Percentiles rank a stretch among this genome's conserved stretches.
These are phyloP conservation scores for Helobdella robusta DNA, from an alignment of 2,888 invertebrate genomes.

Conservation along the genomic window DNA sequence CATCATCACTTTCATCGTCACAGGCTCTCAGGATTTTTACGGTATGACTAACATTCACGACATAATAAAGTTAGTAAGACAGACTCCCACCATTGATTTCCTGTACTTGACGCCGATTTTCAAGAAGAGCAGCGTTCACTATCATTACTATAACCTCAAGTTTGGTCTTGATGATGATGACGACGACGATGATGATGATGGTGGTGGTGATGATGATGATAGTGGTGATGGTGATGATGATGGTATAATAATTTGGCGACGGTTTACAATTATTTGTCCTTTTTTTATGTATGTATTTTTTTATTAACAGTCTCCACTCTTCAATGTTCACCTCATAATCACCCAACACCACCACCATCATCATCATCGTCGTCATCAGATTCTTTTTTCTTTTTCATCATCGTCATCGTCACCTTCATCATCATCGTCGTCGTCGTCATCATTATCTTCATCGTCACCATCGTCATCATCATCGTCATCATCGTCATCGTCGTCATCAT, in stretches of 20 bases:
- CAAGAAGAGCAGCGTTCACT: slow-evolving; percentile 47
- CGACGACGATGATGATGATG: not conserved
- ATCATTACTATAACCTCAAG: slow-evolving; percentile 51
- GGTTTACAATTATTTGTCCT: too few species aligned
- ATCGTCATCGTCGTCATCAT: slow-evolving; percentile 3
- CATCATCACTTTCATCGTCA: slow-evolving; percentile 1
- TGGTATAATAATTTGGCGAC: too few species aligned
- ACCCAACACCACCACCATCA: too few species aligned
- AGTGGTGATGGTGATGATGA: slow-evolving; percentile 3
- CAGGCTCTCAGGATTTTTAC: slow-evolving; percentile 34
- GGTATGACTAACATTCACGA: slow-evolving; percentile 42
- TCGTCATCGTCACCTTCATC: slow-evolving; percentile 1
- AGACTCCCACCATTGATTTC: slow-evolving; percentile 52
- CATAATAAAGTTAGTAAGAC: slow-evolving; percentile 40
- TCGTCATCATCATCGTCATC: slow-evolving; percentile 3
- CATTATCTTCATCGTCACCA: slow-evolving; percentile 1
- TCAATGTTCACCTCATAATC: too few species aligned
- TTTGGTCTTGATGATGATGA: slow-evolving; percentile 34
- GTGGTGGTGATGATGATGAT: slow-evolving; percentile 3
- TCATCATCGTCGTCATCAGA: too few species aligned
- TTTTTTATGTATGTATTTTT: too few species aligned
- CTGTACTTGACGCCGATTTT: slow-evolving; percentile 60
- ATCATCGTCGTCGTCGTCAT: slow-evolving; percentile 3
- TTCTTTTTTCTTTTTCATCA: too few species aligned
- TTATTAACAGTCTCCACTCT: too few species aligned